Evolutionary conservation across 2,113 vertebrate genomes (phyloP).

Genomic region (Melanerpes aurifrons): DNA sequence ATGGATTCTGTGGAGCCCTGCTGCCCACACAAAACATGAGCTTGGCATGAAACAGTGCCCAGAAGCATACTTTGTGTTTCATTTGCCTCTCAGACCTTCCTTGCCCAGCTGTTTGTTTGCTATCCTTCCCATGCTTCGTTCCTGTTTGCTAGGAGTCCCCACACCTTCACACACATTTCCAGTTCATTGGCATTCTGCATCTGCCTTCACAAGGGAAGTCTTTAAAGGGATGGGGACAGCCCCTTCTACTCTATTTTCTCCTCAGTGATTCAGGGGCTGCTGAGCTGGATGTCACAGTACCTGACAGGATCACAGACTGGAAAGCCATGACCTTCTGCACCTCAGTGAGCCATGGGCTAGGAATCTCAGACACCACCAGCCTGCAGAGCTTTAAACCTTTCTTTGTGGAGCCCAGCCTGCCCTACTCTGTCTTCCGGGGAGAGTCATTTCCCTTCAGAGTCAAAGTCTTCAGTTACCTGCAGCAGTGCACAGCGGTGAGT

Average conservation of each 20-base stretch:
- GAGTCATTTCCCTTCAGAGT: constrained; percentile 87
- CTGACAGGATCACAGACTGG: constrained; percentile 92
- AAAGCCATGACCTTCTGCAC: constrained; percentile 85
- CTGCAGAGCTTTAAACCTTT: constrained; percentile 87
- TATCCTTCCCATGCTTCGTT: neutral
- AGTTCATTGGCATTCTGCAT: neutral
- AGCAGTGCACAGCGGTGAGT: constrained; percentile 85
- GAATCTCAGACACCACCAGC: constrained; percentile 79
- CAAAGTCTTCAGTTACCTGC: constrained; percentile 85
- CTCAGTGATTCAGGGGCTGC: constrained; percentile 77
- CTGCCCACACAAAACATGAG: neutral
- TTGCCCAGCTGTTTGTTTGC: neutral
- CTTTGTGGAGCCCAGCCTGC: constrained; percentile 86
- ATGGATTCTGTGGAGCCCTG: neutral
- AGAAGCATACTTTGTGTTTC: neutral
- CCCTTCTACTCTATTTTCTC: neutral
- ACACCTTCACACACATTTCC: neutral
- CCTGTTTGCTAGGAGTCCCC: neutral
- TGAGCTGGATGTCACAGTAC: constrained; percentile 75
- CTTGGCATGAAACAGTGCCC: neutral
- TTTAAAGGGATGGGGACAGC: neutral
- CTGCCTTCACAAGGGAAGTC: neutral
- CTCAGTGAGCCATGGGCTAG: constrained; percentile 78
- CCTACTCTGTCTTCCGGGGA: constrained; percentile 87
- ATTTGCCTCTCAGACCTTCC: neutral